Conservation (phyloP, 2,888 invertebrate species). For the Zaprionus obscuricornis region DNA sequence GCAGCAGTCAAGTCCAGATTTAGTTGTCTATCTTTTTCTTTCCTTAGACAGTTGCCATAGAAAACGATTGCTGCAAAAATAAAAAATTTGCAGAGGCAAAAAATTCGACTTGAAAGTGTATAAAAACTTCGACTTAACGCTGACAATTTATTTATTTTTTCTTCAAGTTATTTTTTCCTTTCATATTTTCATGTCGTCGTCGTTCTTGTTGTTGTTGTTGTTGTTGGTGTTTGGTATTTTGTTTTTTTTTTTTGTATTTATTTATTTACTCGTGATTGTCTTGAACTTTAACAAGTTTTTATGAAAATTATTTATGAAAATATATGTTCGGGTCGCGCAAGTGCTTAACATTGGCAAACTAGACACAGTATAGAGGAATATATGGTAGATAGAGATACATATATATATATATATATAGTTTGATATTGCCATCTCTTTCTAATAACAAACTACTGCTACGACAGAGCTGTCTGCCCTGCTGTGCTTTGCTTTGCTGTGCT, state of each 20-base stretch:
- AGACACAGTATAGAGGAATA: too few relatives aligned
- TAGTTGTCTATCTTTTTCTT: not conserved
- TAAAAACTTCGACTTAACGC: too few relatives aligned
- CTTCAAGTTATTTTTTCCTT: not conserved
- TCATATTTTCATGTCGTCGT: too few relatives aligned
- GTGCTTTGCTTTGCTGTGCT: not conserved
- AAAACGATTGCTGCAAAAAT: too few relatives aligned
- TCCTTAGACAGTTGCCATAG: too few relatives aligned
- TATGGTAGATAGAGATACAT: too few relatives aligned
- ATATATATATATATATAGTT: not conserved
- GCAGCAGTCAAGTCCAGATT: too few relatives aligned
- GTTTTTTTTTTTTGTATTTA: slow-evolving; percentile 39
- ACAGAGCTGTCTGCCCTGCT: too few relatives aligned
- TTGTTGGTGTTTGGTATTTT: too few relatives aligned
- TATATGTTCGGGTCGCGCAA: slow-evolving; percentile 2
- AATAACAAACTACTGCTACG: too few relatives aligned
- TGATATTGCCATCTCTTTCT: not conserved
- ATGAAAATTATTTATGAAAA: slow-evolving; percentile 65
- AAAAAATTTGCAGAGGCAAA: too few relatives aligned
- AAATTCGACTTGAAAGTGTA: too few relatives aligned
- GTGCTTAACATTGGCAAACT: slow-evolving; percentile 3
- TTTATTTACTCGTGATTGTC: slow-evolving; percentile 59
- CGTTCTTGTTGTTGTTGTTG: slow-evolving; percentile 6
- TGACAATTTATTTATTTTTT: slow-evolving; percentile 5
- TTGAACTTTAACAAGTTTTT: slow-evolving; percentile 65